phyloP scores from a whole-genome alignment of 2,888 invertebrate species.

The Malthinus seriepunctatus region DNA sequence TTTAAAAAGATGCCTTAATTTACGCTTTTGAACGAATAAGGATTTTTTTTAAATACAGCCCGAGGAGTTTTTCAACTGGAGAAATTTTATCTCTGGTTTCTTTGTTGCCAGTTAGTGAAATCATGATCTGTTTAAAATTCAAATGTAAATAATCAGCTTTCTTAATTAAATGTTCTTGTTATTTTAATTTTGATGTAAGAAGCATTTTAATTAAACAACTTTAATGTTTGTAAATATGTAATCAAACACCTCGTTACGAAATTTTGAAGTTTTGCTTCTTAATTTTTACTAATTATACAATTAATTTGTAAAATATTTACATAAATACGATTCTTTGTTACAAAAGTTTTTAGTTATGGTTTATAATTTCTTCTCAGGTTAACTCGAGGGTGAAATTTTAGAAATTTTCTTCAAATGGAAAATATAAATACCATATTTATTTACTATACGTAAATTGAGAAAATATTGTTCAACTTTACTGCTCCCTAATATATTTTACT shows the following conservation, averaged over 20 bases:
- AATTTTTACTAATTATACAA: constrained; percentile 23
- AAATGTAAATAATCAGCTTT: constrained; percentile 29
- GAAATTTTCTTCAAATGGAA: too few relatives aligned
- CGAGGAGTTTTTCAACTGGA: constrained; percentile 22
- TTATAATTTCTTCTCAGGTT: background rate
- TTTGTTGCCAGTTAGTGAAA: constrained; percentile 27
- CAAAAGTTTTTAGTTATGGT: constrained; percentile 4
- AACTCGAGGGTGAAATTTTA: too few relatives aligned
- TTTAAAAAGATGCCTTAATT: constrained; percentile 9
- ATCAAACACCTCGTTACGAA: constrained; percentile 24
- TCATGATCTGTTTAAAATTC: constrained; percentile 30
- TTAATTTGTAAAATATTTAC: constrained; percentile 12
- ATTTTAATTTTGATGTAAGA: constrained; percentile 30
- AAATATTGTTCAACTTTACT: too few relatives aligned
- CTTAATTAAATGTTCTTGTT: constrained; percentile 28
- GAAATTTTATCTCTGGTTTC: constrained; percentile 25
- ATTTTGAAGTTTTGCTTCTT: constrained; percentile 21
- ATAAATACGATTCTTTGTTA: constrained; percentile 15
- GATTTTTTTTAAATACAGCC: constrained; percentile 22
- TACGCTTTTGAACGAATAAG: constrained; percentile 5
- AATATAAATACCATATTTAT: too few relatives aligned
- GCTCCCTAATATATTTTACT: too few relatives aligned
- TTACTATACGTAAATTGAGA: too few relatives aligned
- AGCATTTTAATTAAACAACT: constrained; percentile 27
- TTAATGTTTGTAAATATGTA: constrained; percentile 29